Conservation (phyloP, 2,888 invertebrate species). For the Rhogogaster chlorosoma region DNA sequence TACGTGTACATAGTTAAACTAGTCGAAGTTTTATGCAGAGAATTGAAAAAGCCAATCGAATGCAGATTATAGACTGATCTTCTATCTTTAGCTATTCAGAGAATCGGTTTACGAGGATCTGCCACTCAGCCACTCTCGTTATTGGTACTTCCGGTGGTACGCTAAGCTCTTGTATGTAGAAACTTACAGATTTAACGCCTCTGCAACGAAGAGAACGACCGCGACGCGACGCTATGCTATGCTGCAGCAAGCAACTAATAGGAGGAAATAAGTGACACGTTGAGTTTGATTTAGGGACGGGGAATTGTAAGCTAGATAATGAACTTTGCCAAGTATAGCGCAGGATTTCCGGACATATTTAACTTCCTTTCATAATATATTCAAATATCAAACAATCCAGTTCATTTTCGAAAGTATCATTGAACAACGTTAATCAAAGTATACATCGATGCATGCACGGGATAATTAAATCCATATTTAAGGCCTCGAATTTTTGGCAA, state of each 20-base stretch:
- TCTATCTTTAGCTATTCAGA: neutral
- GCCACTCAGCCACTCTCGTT: neutral
- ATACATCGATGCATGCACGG: no score
- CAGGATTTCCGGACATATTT: slow-evolving; percentile 25
- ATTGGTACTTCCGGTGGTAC: slow-evolving; percentile 2
- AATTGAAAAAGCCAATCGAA: neutral
- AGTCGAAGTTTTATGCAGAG: neutral
- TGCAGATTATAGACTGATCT: neutral
- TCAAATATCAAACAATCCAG: neutral
- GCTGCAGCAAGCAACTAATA: neutral
- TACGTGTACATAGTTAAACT: neutral
- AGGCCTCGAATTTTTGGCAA: no score
- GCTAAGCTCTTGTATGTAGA: neutral
- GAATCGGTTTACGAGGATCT: neutral
- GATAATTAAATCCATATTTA: no score
- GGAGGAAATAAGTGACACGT: slow-evolving; percentile 21
- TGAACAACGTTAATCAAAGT: neutral
- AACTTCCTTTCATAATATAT: neutral
- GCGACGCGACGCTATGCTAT: neutral
- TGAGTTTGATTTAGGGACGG: slow-evolving; percentile 28
- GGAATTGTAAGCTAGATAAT: neutral
- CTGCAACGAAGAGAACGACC: neutral
- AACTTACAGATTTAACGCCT: slow-evolving; percentile 1
- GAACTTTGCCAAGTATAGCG: neutral
- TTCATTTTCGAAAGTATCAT: neutral